Base-by-base conservation (phyloP, 35 echinoderm and acorn worm species). In the Diadema setosum region DNA sequence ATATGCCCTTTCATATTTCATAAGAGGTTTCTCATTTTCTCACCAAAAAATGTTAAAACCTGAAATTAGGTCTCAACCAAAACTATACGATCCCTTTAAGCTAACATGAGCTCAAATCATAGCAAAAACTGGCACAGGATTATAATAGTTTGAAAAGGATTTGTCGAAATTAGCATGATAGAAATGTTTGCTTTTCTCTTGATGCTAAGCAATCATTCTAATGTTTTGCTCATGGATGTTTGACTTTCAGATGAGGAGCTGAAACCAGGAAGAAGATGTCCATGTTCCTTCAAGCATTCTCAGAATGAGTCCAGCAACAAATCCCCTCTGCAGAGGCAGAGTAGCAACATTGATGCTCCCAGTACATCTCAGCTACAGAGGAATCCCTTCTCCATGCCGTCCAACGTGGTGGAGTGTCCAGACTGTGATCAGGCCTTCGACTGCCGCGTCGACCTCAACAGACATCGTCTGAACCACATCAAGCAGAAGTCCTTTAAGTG, bases 401-500 rank as follows among this genome's bases (percentile, higher is more conserved):
- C 40, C 17, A 26, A 42, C 24, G 35, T 78, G 1, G n/a, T 78
- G 36, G 21, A 39, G n/a, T 78, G 73, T 41, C 73, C 33, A 4
- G 73, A 78, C 40, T 78, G 73, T 44, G 73, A 78, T 24, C 33
- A 78, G 44, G 37, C 40, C 35, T 78, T 78, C 73, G 44, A 39
- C 24, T 42, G 73, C 40, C 73, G 29, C 3, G 35, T 78, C 34
- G 73, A 78, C n/a, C 40, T 78, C 14, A 78, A 78, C 25, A 33
- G 73, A 12, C 73, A 78, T 11, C 33, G 73, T 2, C 9, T 78
- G n/a, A 44, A 44, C 3, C 94, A 97, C 73, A 90, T 86, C 20
- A 83, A 83, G 4, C 82, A 90, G 69, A 93, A 80, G 45, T 91
- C 91, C 3, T 97, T 89, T 44, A 89, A 89, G 82, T 97, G 94